Evolutionary conservation across 92 coral and sea anemone species (phyloP), one percentile per base, ranked within the genome.

Genomic region (Phenganax subtilis): DNA sequence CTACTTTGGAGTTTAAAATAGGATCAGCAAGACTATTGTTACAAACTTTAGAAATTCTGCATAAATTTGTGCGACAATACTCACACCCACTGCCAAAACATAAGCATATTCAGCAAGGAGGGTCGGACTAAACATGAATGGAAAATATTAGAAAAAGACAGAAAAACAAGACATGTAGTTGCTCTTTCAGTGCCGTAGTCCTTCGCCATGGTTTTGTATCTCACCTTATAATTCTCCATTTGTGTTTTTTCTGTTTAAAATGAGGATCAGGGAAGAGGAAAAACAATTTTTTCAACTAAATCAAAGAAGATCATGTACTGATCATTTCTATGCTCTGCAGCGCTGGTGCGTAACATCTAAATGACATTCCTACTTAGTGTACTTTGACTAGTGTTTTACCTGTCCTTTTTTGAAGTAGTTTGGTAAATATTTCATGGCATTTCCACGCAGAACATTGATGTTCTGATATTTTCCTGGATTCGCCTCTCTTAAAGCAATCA

Each of bases 201-300:
- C 47, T 37, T 37, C 47, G 47, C 47, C 47, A 37, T 37, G 5
- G 47, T 37, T 37, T 20, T 37, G 67, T 12, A 61, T 14, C 81
- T 59, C 63, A 89, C 97, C 96, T 93, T 52, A 94, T 90, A 54
- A 94, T 94, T 84, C 98, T 88, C 98, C 98, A 94, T 71, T 94
- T 94, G 85, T 94, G 98, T 69, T 94, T 94, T 88, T 91, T 94
- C 82, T 94, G 94, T 81, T 94, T 94, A 82, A 94, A 94, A 84
- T 94, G 98, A 27, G 98, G 98, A 81, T 94, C 98, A 86, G 98
- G 98, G 80, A 92, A 94, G 16, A 94, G 89, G 86, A 94, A 94
- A 80, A 94, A 94, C 89, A 94, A 87, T 84, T 94, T 94, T 76
- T 86, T 90, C 30, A 94, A 82, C 98, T 94, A 83, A 27, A 84